phyloP scores from a whole-genome alignment of 2,888 invertebrate species.

The Papilio elwesi region DNA sequence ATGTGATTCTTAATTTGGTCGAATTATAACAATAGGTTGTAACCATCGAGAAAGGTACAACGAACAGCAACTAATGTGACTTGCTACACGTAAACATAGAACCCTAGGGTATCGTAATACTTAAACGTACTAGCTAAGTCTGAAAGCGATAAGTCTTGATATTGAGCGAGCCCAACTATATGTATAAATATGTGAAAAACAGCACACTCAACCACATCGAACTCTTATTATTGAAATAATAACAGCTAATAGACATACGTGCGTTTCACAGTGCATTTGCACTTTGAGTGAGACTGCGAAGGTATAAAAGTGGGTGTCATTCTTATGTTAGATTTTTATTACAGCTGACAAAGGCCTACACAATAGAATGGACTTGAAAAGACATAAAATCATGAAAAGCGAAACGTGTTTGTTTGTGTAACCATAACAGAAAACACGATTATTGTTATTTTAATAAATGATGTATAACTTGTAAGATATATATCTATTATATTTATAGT shows the following conservation, averaged over 20 bases:
- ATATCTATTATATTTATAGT: slow-evolving; percentile 59
- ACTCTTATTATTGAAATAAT: slow-evolving; percentile 47
- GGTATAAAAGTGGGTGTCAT: slow-evolving; percentile 44
- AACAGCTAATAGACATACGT: slow-evolving; percentile 43
- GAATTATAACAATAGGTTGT: slow-evolving; percentile 73
- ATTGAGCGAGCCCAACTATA: slow-evolving; percentile 82
- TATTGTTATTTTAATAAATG: slow-evolving; percentile 67
- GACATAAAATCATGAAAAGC: slow-evolving; percentile 55
- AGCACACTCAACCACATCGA: slow-evolving; percentile 74
- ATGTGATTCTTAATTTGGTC: slow-evolving; percentile 71
- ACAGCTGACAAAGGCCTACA: slow-evolving; percentile 36
- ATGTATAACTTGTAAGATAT: slow-evolving; percentile 70
- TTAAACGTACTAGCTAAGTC: slow-evolving; percentile 74
- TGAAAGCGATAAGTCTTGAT: slow-evolving; percentile 81
- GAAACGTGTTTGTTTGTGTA: slow-evolving; percentile 74
- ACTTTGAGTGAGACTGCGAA: slow-evolving; percentile 61
- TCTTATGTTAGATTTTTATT: slow-evolving; percentile 41
- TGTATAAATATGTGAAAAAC: slow-evolving; percentile 69
- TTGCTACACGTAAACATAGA: slow-evolving; percentile 75
- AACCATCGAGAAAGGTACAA: slow-evolving; percentile 74
- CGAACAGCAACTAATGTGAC: slow-evolving; percentile 76
- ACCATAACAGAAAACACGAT: slow-evolving; percentile 63
- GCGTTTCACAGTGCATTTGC: slow-evolving; percentile 54
- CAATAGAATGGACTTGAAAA: slow-evolving; percentile 42
- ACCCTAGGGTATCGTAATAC: slow-evolving; percentile 74